Conservation (phyloP, 2,113 vertebrate genomes). For the Theristicus caerulescens region DNA sequence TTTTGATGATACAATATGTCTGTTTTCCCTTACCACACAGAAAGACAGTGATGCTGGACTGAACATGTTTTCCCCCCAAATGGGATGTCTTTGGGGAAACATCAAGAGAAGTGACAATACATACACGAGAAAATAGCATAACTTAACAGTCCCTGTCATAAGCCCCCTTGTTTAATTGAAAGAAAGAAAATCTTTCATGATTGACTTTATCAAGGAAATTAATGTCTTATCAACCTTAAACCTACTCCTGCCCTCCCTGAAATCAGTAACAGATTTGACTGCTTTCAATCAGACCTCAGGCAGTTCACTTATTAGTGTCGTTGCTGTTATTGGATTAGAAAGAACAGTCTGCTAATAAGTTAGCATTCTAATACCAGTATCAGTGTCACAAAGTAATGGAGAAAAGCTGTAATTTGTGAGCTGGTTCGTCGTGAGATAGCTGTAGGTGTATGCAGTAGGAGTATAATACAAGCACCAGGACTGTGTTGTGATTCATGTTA, state of each 20-base stretch:
- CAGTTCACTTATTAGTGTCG: not conserved
- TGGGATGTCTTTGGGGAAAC: not conserved
- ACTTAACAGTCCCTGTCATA: not conserved
- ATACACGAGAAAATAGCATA: not conserved
- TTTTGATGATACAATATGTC: slow-evolving; percentile 25
- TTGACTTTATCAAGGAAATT: not conserved
- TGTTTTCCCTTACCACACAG: not conserved
- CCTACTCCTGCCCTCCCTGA: not conserved
- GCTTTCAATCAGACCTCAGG: not conserved
- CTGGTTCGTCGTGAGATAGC: not conserved
- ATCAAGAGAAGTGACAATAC: not conserved
- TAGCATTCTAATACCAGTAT: not conserved
- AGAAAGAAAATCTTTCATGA: not conserved
- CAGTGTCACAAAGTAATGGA: not conserved
- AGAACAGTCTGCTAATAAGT: not conserved
- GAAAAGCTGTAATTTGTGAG: slow-evolving; percentile 35
- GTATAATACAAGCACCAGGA: slow-evolving; percentile 2
- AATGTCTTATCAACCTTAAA: not conserved
- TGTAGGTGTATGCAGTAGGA: slow-evolving; percentile 37
- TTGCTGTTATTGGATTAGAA: not conserved
- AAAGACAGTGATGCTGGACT: not conserved
- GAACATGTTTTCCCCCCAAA: not conserved
- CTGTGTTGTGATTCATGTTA: slow-evolving; percentile 40
- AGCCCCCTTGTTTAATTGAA: not conserved
- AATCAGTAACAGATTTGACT: not conserved